Percentiles rank a stretch among this genome's conserved stretches.
phyloP scores from a whole-genome alignment of 1,140 invertebrate genomes.

The Capitella teleta region DNA sequence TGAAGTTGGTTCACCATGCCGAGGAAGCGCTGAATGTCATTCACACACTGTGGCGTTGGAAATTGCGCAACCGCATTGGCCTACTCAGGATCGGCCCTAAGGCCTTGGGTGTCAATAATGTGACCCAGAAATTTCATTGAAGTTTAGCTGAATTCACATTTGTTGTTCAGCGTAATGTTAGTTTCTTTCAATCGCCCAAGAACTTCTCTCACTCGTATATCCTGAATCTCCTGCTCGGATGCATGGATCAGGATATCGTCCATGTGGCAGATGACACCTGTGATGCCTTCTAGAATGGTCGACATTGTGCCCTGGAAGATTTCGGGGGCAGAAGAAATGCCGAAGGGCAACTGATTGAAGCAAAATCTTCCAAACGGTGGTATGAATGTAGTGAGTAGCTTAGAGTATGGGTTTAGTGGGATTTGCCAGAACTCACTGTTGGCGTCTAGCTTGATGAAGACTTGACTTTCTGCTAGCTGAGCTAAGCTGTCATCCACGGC shows the following conservation, averaged over 20 bases:
- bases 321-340: constrained; percentile 14
- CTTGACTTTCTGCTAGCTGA: neutral
- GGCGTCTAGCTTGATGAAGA: constrained; percentile 17
- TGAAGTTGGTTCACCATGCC: too few species aligned
- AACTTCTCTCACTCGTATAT: constrained; percentile 4
- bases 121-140: constrained; percentile 15
- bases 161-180: constrained; percentile 16
- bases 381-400: constrained; percentile 19
- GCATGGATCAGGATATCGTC: constrained; percentile 12
- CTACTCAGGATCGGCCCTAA: too few species aligned
- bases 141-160: constrained; percentile 7
- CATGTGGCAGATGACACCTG: constrained; percentile 9
- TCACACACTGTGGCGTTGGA: too few species aligned
- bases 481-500: constrained; percentile 10
- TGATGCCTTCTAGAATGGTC: neutral
- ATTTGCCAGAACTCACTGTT: constrained; percentile 18
- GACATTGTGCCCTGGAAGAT: constrained; percentile 14
- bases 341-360: constrained; percentile 16
- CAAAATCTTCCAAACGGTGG: constrained; percentile 14
- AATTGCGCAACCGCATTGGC: too few species aligned
- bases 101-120: too few species aligned
- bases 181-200: constrained; percentile 6
- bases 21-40: too few species aligned
- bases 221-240: neutral
- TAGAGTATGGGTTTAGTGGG: constrained; percentile 8